Evolutionary conservation across 1,140 invertebrate species (phyloP).

Genomic region (Hyles vespertilio): DNA sequence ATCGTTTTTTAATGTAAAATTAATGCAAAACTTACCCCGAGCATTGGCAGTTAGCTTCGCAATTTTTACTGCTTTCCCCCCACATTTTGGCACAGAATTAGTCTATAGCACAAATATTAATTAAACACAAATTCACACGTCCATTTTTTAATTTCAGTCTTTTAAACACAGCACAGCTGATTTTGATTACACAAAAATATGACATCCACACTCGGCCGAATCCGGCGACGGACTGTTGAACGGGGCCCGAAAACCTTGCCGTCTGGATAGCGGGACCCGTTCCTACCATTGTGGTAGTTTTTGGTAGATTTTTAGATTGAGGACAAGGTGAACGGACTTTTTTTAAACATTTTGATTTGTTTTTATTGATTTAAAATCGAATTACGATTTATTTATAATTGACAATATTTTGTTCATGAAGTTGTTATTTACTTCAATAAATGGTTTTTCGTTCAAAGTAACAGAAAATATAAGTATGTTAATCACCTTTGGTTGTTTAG

Average conservation of each 20-base stretch:
- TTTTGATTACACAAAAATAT: slow-evolving; percentile 6
- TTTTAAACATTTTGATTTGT: slow-evolving; percentile 21
- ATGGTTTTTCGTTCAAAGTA: no score
- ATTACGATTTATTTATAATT: no score
- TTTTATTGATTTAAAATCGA: no score
- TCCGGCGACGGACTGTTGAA: slow-evolving; percentile 21
- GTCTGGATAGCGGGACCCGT: no score
- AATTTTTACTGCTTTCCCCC: slow-evolving; percentile 55
- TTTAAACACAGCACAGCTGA: slow-evolving; percentile 27
- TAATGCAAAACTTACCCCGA: slow-evolving; percentile 46
- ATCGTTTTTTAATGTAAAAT: not conserved
- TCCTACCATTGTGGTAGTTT: slow-evolving; percentile 1
- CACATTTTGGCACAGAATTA: slow-evolving; percentile 47
- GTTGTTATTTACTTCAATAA: no score
- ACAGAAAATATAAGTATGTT: no score
- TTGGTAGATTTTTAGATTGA: slow-evolving; percentile 28
- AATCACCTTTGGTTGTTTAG: no score
- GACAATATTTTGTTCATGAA: no score
- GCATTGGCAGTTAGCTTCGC: slow-evolving; percentile 61
- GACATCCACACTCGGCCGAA: slow-evolving; percentile 9
- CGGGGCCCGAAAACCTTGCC: not conserved
- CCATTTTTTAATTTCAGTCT: slow-evolving; percentile 36
- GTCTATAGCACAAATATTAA: slow-evolving; percentile 17
- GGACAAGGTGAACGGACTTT: slow-evolving; percentile 34
- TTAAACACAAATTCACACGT: slow-evolving; percentile 32